These are phyloP conservation scores for Cuniculus paca DNA, from an alignment of 2,797 vertebrate genomes.

Conservation along the genomic window DNA sequence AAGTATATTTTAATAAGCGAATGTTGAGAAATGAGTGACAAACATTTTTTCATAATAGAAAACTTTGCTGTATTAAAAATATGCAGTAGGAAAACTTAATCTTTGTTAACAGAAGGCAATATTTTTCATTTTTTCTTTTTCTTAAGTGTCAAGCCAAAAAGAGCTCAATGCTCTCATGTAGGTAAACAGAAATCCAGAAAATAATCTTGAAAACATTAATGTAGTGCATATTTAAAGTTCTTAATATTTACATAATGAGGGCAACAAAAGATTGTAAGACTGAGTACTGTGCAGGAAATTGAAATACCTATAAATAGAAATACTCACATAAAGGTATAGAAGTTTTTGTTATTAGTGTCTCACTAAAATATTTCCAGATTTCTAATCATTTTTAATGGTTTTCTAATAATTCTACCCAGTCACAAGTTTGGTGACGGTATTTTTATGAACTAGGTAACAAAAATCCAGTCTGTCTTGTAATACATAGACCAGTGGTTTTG, in stretches of 20 bases:
- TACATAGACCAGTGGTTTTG: neutral
- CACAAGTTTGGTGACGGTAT: neutral
- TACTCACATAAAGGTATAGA: neutral
- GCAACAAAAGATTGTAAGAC: neutral
- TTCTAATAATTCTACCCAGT: neutral
- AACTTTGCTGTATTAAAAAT: neutral
- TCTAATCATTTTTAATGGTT: too few species aligned
- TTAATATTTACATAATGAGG: conserved; percentile 24
- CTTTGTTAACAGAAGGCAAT: neutral
- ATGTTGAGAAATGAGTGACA: conserved; percentile 2
- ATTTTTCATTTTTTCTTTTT: neutral
- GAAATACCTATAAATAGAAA: neutral
- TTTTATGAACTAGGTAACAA: neutral
- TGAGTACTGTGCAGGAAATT: neutral
- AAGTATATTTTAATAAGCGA: conserved; percentile 5
- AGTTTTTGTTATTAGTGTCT: neutral
- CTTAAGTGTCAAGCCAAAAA: neutral
- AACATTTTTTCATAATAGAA: neutral
- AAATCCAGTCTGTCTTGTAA: neutral
- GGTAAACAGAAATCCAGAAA: neutral
- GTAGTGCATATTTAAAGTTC: neutral
- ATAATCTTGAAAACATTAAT: neutral
- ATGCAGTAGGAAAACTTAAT: neutral
- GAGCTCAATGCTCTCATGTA: neutral
- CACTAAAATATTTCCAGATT: neutral